A percentile compares a stretch with the other conserved stretches of the same genome.
Evolutionary conservation across 2,888 invertebrate species (phyloP).

Genomic region (Pandemis corylana): DNA sequence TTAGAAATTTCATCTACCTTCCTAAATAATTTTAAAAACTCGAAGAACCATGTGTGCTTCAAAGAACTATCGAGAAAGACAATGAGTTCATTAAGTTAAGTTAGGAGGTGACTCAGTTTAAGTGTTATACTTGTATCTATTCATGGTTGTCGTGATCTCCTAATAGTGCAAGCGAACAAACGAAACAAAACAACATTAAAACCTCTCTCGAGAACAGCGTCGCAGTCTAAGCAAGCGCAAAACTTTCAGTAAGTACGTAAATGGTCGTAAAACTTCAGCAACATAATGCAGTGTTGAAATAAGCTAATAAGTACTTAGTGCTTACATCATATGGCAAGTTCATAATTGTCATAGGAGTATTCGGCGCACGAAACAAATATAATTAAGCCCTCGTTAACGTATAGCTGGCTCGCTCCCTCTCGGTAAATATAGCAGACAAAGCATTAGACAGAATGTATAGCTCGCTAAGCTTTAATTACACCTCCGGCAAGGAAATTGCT

Average conservation of each 20-base stretch:
- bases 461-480: conserved; percentile 75
- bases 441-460: conserved; percentile 59
- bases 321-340: conserved; percentile 32
- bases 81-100: neutral
- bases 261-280: conserved; percentile 8
- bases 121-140: neutral
- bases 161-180: conserved; percentile 7
- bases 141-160: neutral
- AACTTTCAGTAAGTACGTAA: conserved; percentile 17
- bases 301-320: conserved; percentile 5
- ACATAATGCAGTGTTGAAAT: conserved; percentile 23
- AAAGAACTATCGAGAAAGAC: neutral
- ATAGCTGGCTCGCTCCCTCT: conserved; percentile 45
- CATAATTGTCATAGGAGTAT: conserved; percentile 47
- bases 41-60: neutral
- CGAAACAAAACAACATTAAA: conserved; percentile 16
- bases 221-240: conserved; percentile 16
- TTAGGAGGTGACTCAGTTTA: neutral
- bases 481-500: conserved; percentile 63
- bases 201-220: conserved; percentile 6
- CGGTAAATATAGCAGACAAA: conserved; percentile 49
- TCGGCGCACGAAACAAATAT: conserved; percentile 66
- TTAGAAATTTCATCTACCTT: neutral
- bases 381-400: conserved; percentile 69
- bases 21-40: neutral